Percentiles rank a stretch among this genome's conserved stretches.
Evolutionary conservation across 2,888 invertebrate species (phyloP).

Genomic region (Amphimallon solstitiale): DNA sequence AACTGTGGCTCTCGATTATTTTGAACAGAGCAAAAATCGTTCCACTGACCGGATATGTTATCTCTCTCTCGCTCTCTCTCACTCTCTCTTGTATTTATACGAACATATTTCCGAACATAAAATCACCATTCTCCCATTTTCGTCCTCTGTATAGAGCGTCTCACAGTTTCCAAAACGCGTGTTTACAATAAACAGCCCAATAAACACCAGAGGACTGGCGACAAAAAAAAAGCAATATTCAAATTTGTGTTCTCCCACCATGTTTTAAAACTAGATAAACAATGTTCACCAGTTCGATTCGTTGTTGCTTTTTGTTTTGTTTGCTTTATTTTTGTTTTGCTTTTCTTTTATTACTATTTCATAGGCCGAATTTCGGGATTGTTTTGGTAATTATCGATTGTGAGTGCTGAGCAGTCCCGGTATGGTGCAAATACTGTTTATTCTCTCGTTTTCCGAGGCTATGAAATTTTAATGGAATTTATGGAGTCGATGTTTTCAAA

Average conservation of each 20-base stretch:
- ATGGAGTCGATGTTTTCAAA: constrained; percentile 1
- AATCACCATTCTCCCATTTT: too few species aligned
- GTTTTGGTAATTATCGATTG: constrained; percentile 27
- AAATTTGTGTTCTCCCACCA: constrained; percentile 13
- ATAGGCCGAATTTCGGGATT: constrained; percentile 12
- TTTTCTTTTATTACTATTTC: background rate
- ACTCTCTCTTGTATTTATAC: too few species aligned
- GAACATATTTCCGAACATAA: background rate
- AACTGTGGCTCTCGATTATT: constrained; percentile 56
- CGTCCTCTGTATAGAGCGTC: too few species aligned
- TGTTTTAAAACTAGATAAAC: constrained; percentile 9
- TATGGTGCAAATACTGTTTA: background rate
- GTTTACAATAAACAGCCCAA: constrained; percentile 17
- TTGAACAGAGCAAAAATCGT: constrained; percentile 50
- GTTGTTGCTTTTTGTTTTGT: background rate
- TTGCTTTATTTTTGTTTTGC: background rate
- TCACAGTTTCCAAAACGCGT: background rate
- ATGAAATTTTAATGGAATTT: constrained; percentile 19
- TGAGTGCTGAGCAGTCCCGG: too few species aligned
- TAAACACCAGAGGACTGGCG: constrained; percentile 9
- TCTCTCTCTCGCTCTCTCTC: background rate
- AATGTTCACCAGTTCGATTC: constrained; percentile 20
- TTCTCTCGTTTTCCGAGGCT: background rate
- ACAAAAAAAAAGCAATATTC: constrained; percentile 10
- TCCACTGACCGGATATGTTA: constrained; percentile 47